Conservation (phyloP, 1,140 invertebrate genomes). For the Drosophila paulistorum region DNA sequence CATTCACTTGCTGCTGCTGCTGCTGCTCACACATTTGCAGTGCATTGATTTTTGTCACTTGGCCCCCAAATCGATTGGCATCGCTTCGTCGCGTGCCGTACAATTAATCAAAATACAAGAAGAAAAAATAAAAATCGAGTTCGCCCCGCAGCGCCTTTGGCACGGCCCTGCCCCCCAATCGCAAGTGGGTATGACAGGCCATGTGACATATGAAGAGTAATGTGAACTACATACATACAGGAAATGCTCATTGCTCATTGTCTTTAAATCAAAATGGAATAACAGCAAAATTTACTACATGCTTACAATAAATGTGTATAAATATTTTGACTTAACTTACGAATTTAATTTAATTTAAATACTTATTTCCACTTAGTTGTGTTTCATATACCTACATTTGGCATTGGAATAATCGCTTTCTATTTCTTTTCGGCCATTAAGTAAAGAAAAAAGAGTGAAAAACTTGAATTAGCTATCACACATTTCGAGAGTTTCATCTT, state of each 20-base stretch:
- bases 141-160: neutral
- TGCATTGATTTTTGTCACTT: conserved; percentile 75
- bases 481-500: no score
- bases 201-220: conserved; percentile 56
- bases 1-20: conserved; percentile 18
- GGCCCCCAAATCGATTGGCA: conserved; percentile 58
- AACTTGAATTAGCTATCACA: no score
- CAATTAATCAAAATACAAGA: conserved; percentile 57
- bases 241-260: conserved; percentile 44
- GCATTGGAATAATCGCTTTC: no score
- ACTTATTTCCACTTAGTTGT: no score
- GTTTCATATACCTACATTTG: no score
- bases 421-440: no score
- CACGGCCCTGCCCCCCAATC: neutral
- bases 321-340: no score
- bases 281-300: no score
- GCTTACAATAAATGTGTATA: no score
- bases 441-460: no score
- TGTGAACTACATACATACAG: conserved; percentile 20
- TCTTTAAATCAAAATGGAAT: neutral
- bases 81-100: conserved; percentile 59
- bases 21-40: conserved; percentile 66
- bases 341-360: no score
- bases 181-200: conserved; percentile 41
- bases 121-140: neutral